phyloP scores from a whole-genome alignment of 2,888 invertebrate species.

The Scaptomyza parva region DNA sequence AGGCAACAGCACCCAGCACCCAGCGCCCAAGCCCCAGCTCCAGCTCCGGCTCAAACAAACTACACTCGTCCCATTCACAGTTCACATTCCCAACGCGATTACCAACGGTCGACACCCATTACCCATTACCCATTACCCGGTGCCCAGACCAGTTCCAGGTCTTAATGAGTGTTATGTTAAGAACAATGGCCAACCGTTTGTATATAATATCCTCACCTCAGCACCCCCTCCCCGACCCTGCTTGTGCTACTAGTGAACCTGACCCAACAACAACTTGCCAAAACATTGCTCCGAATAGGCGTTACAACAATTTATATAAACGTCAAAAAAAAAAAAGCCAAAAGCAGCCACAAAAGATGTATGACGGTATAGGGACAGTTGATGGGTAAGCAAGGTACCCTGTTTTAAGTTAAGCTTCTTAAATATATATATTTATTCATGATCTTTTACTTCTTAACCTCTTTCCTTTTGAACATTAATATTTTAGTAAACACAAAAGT shows the following conservation, averaged over 20 bases:
- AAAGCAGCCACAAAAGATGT: conserved; percentile 27
- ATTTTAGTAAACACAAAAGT: too few species aligned
- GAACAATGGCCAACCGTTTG: conserved; percentile 66
- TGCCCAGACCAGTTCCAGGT: conserved; percentile 30
- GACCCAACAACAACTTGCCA: conserved; percentile 46
- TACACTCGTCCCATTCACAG: conserved; percentile 24
- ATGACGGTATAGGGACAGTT: too few species aligned
- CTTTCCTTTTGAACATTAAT: too few species aligned
- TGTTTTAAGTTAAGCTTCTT: neutral
- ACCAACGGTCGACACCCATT: conserved; percentile 50
- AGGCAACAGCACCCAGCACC: too few species aligned
- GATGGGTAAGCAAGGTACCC: conserved; percentile 17
- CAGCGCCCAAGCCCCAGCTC: too few species aligned
- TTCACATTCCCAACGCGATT: conserved; percentile 34
- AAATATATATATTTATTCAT: too few species aligned
- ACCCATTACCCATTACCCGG: too few species aligned
- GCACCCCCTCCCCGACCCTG: conserved; percentile 3
- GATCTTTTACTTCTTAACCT: too few species aligned
- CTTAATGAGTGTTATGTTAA: conserved; percentile 79
- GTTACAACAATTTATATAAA: conserved; percentile 77
- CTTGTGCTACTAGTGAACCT: neutral
- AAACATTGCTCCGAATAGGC: conserved; percentile 72
- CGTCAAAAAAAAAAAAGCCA: conserved; percentile 44
- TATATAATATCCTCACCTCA: conserved; percentile 49
- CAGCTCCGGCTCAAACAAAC: conserved; percentile 10